phyloP scores from a whole-genome alignment of 2,888 invertebrate genomes.

The Pollenia angustigena region DNA sequence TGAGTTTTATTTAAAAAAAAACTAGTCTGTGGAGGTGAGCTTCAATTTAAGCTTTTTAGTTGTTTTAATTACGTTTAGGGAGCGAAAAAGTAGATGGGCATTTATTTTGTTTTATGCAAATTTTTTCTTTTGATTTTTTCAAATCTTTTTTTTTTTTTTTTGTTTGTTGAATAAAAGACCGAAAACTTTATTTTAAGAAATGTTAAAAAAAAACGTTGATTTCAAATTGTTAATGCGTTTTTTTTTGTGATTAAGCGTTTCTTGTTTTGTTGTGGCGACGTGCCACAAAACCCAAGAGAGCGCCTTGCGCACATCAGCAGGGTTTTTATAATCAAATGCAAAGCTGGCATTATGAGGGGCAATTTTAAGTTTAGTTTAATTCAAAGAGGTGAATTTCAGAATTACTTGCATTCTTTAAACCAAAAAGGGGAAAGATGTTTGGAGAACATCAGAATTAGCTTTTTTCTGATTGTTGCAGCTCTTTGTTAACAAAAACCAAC shows the following conservation, averaged over 20 bases:
- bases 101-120: constrained; percentile 44
- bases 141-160: constrained; percentile 45
- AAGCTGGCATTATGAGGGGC: constrained; percentile 66
- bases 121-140: constrained; percentile 10
- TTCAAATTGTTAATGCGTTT: constrained; percentile 42
- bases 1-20: constrained; percentile 26
- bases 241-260: constrained; percentile 27
- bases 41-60: constrained; percentile 23
- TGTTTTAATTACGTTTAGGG: neutral
- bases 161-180: neutral
- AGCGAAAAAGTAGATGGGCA: constrained; percentile 6
- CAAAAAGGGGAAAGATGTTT: constrained; percentile 39
- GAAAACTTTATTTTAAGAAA: neutral
- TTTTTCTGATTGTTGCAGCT: neutral
- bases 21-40: neutral
- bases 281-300: constrained; percentile 75
- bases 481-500: constrained; percentile 13
- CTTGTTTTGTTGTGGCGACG: constrained; percentile 72
- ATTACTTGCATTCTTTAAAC: neutral
- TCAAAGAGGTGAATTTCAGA: constrained; percentile 53
- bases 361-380: constrained; percentile 30
- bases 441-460: constrained; percentile 20
- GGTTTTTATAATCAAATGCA: constrained; percentile 76
- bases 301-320: constrained; percentile 74
- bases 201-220: constrained; percentile 9